These are phyloP conservation scores for Seira ritae DNA, from an alignment of 2,888 invertebrate genomes.

Conservation along the genomic window DNA sequence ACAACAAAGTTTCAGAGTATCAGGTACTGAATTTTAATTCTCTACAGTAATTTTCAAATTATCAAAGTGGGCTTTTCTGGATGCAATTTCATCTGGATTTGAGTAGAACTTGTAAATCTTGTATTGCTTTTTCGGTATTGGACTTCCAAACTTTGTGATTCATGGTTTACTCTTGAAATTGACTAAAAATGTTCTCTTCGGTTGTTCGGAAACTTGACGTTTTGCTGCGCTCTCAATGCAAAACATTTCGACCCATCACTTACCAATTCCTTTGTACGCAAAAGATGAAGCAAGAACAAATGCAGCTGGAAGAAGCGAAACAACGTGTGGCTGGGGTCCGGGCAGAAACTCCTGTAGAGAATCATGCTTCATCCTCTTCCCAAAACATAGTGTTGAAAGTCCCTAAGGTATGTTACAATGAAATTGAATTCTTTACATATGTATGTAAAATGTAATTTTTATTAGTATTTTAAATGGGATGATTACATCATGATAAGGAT, in stretches of 20 bases:
- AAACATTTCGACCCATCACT: not conserved
- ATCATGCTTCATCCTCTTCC: not conserved
- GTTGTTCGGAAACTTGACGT: conserved; percentile 18
- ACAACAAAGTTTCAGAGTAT: conserved; percentile 38
- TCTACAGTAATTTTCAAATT: not conserved
- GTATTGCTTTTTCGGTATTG: conserved; percentile 22
- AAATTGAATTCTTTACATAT: conserved; percentile 79
- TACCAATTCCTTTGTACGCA: conserved; percentile 9
- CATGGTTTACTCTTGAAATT: not conserved
- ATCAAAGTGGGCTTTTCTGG: not conserved
- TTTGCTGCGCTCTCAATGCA: conserved; percentile 13
- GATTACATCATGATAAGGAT: too few species aligned
- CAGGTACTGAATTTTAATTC: conserved; percentile 51
- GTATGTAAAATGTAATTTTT: too few species aligned
- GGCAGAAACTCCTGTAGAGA: conserved; percentile 16
- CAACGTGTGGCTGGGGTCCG: conserved; percentile 8
- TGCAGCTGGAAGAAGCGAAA: conserved; percentile 39
- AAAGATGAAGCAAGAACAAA: conserved; percentile 49
- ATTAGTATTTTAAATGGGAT: too few species aligned
- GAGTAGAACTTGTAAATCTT: conserved; percentile 52
- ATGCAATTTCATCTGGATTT: not conserved
- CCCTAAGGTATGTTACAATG: conserved; percentile 48
- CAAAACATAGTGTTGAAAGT: conserved; percentile 54
- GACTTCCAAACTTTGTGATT: too few species aligned
- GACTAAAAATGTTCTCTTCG: conserved; percentile 2